phyloP scores from a whole-genome alignment of 2,888 invertebrate species.

The Plagodis pulveraria region DNA sequence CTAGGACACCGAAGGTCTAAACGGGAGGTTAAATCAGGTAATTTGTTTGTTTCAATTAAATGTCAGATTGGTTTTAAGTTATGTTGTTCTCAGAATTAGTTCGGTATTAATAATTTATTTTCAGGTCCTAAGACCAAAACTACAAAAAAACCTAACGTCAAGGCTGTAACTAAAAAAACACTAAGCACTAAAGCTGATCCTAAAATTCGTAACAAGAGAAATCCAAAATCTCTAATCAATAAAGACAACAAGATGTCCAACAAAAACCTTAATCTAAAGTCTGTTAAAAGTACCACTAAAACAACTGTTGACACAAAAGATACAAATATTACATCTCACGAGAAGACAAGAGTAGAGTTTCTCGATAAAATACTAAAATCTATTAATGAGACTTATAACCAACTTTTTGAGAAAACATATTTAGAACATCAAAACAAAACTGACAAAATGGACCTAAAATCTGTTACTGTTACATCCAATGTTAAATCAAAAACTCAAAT shows the following conservation, averaged over 20 bases:
- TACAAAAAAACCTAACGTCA: background rate
- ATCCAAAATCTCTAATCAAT: too few relatives aligned
- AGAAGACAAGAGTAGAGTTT: background rate
- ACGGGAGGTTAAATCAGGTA: constrained; percentile 1
- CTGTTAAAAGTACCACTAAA: too few relatives aligned
- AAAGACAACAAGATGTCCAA: too few relatives aligned
- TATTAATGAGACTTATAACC: background rate
- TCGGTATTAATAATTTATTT: background rate
- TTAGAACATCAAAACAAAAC: constrained; percentile 1
- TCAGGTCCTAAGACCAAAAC: background rate
- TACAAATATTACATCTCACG: background rate
- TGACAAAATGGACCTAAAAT: background rate
- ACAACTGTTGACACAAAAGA: too few relatives aligned
- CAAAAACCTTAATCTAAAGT: too few relatives aligned
- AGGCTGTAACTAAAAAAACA: too few relatives aligned
- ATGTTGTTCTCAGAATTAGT: too few relatives aligned
- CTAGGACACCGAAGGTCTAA: constrained; percentile 22
- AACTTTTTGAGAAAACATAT: background rate
- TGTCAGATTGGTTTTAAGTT: background rate
- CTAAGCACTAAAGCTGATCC: too few relatives aligned
- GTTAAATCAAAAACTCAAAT: background rate
- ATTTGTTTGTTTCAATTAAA: background rate
- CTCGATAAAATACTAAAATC: too few relatives aligned
- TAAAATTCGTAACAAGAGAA: too few relatives aligned
- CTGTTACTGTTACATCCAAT: background rate